Percentiles rank a stretch among this genome's conserved stretches.
phyloP scores from a whole-genome alignment of 2,888 invertebrate genomes.

The Parthenolecanium corni region DNA sequence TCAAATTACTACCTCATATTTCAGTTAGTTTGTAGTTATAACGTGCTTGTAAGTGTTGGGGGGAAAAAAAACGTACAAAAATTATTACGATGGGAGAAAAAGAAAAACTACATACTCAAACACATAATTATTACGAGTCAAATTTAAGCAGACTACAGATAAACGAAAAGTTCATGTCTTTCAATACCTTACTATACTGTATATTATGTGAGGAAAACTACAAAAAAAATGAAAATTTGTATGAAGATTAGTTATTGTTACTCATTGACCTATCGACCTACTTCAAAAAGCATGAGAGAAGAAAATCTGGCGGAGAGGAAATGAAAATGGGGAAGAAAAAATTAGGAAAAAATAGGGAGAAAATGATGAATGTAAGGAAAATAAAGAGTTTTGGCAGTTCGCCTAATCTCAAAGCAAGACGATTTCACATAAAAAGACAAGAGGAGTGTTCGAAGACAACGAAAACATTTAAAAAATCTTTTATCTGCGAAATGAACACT shows the following conservation, averaged over 20 bases:
- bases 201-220: background rate
- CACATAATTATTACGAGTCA: too few relatives aligned
- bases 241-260: conserved; percentile 6
- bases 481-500: background rate
- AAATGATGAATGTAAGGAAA: conserved; percentile 21
- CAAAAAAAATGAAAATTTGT: background rate
- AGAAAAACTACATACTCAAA: too few relatives aligned
- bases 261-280: background rate
- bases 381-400: conserved; percentile 18
- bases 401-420: conserved; percentile 13
- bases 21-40: too few relatives aligned
- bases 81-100: too few relatives aligned
- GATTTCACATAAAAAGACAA: background rate
- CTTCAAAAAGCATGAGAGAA: background rate
- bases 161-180: background rate
- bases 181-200: background rate
- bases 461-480: conserved; percentile 20
- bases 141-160: too few relatives aligned
- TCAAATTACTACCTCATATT: too few relatives aligned
- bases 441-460: conserved; percentile 10
- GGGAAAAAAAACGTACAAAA: too few relatives aligned
- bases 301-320: background rate
- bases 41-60: too few relatives aligned
- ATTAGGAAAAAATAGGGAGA: background rate
- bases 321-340: too few relatives aligned